Base-by-base conservation (phyloP, 2,113 vertebrate genomes). In the Dipodomys spectabilis region DNA sequence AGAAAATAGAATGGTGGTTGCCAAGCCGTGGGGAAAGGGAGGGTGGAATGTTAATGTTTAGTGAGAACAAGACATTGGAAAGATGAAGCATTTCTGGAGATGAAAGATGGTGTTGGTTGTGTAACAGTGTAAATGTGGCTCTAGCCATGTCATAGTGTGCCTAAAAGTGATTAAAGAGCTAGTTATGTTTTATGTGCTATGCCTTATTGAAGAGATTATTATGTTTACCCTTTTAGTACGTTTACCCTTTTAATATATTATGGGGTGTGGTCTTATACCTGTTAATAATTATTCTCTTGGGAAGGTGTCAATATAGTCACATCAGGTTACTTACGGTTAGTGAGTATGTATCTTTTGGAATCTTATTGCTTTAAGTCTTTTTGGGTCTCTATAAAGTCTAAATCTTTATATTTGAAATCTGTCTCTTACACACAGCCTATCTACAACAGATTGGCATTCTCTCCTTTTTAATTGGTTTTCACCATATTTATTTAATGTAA, bases 401-500 rank as follows among this genome's bases (percentile, higher is more conserved):
- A 49, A 39, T 77, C 73, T 77, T 75, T 92, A 68, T 39, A 68
- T 72, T 88, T 89, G 39, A 86, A 93, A 20, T 79, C 57, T 88
- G n/a, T 64, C 87, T 78, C 75, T 93, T 71, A 6, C 35, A 68
- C n/a, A 87, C 28, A 83, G 28, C 28, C 12, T 74, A 80, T 65
- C 53, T 82, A 28, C 90, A 73, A 23, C 35, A 73, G 73, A 68
- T 35, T 90, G 68, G 45, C 18, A n/a, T 30, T 73, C 68, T 94
- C 44, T 90, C 30, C 73, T 6, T 79, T 92, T 88, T 88, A 88
- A 91, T 82, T 96, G 87, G n/a, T 25, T 82, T 92, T 71, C 20
- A 75, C 13, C 20, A 44, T 91, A 23, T 74, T 64, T 75, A 89
- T 44, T 92, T 94, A 79, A 88, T 73, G 20, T 67, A 86, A 92